These are phyloP conservation scores for Enteromius unitaeniatus DNA, from an alignment of 2,797 vertebrate genomes.

Conservation along the genomic window DNA sequence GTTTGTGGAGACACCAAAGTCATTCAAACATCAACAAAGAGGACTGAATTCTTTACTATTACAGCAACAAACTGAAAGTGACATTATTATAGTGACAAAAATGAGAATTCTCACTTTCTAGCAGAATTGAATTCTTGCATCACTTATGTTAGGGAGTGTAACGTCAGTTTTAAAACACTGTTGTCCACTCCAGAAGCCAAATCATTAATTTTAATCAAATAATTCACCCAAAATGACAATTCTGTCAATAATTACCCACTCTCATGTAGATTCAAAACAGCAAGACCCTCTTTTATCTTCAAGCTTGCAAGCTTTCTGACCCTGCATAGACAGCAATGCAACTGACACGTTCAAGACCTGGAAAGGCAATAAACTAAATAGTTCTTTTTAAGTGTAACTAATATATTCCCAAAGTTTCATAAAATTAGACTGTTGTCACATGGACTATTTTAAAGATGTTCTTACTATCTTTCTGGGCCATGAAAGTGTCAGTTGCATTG, in stretches of 20 bases:
- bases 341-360: neutral
- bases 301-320: neutral
- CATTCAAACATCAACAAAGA: conserved; percentile 4
- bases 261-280: neutral
- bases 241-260: neutral
- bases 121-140: neutral
- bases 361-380: neutral
- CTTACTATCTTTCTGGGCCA: neutral
- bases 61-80: neutral
- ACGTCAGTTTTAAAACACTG: neutral
- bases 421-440: neutral
- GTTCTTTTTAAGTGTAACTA: neutral
- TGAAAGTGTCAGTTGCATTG: neutral
- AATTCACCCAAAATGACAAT: neutral
- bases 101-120: neutral
- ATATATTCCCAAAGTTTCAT: neutral
- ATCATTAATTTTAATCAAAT: neutral
- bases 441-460: neutral
- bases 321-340: neutral
- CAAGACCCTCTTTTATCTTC: neutral
- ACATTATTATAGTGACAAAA: neutral
- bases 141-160: neutral
- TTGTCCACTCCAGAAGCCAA: neutral
- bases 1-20: conserved; percentile 10
- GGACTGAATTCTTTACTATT: neutral